These are phyloP conservation scores for Podotricha telesiphe DNA, from an alignment of 2,888 invertebrate species.

Conservation along the genomic window DNA sequence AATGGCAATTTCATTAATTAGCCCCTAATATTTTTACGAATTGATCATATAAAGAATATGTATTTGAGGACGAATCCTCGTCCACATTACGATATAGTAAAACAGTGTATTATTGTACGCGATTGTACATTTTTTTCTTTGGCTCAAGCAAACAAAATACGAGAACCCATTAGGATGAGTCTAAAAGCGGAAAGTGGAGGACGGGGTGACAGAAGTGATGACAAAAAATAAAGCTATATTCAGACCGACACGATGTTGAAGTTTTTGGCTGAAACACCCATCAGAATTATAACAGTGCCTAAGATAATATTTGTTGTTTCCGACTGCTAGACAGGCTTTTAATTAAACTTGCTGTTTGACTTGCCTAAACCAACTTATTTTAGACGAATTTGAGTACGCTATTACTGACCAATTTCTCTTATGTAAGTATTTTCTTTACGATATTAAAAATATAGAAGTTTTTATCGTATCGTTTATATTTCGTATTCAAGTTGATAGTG, in stretches of 20 bases:
- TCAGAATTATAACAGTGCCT: constrained; percentile 28
- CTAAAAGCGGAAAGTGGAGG: background rate
- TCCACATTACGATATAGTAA: no score
- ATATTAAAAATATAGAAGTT: background rate
- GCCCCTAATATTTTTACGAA: no score
- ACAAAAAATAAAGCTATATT: background rate
- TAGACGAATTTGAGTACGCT: constrained; percentile 24
- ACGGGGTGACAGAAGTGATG: background rate
- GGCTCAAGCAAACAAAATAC: no score
- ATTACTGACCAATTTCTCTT: constrained; percentile 12
- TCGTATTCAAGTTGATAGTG: background rate
- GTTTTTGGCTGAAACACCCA: background rate
- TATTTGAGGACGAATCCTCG: no score
- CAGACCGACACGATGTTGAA: background rate
- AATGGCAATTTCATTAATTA: no score
- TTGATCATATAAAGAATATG: no score
- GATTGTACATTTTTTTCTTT: no score
- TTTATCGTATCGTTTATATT: background rate
- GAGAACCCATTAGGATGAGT: background rate
- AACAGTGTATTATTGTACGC: no score
- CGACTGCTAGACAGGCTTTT: constrained; percentile 26
- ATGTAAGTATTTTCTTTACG: background rate
- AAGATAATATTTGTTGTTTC: constrained; percentile 36
- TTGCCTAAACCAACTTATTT: constrained; percentile 23
- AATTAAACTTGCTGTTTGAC: constrained; percentile 34